These are phyloP conservation scores for Bombus fervidus DNA, from an alignment of 1,140 invertebrate genomes.

Conservation along the genomic window DNA sequence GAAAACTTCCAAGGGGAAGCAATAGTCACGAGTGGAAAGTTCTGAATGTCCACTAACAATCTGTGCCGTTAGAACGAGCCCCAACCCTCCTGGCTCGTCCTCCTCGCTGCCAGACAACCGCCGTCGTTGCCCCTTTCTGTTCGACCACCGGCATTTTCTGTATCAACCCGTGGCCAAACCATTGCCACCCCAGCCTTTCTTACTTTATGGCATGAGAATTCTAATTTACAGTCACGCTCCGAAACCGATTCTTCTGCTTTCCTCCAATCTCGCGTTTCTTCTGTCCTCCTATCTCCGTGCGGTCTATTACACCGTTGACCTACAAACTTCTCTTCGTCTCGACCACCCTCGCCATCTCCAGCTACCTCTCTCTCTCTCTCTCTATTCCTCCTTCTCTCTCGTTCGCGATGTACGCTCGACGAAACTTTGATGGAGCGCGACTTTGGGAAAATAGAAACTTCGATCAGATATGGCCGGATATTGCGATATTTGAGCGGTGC, in stretches of 20 bases:
- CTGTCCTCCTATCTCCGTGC: slow-evolving; percentile 8
- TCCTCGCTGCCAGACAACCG: neutral
- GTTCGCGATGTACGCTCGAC: slow-evolving; percentile 29
- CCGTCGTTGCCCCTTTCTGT: too few species aligned
- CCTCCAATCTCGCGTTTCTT: slow-evolving; percentile 6
- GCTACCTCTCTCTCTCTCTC: neutral
- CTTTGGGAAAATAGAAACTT: slow-evolving; percentile 67
- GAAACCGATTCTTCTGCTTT: neutral
- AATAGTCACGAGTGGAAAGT: slow-evolving; percentile 75
- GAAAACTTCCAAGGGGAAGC: slow-evolving; percentile 67
- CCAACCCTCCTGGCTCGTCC: neutral
- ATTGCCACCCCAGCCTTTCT: slow-evolving; percentile 12
- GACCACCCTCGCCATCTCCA: neutral
- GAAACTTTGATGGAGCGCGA: slow-evolving; percentile 65
- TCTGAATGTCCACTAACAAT: slow-evolving; percentile 77
- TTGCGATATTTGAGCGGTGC: slow-evolving; percentile 57
- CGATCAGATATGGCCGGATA: slow-evolving; percentile 63
- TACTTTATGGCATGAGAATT: slow-evolving; percentile 51
- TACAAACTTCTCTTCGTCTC: slow-evolving; percentile 28
- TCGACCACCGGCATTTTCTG: neutral
- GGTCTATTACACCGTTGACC: slow-evolving; percentile 40
- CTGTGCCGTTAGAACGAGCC: slow-evolving; percentile 46
- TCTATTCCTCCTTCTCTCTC: neutral
- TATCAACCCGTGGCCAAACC: slow-evolving; percentile 42
- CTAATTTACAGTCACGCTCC: slow-evolving; percentile 63